Evolutionary conservation across 53 echinoderm and acorn worm genomes (phyloP), one percentile per base, ranked within the genome.

Genomic region (Temnopleurus reevesii): DNA sequence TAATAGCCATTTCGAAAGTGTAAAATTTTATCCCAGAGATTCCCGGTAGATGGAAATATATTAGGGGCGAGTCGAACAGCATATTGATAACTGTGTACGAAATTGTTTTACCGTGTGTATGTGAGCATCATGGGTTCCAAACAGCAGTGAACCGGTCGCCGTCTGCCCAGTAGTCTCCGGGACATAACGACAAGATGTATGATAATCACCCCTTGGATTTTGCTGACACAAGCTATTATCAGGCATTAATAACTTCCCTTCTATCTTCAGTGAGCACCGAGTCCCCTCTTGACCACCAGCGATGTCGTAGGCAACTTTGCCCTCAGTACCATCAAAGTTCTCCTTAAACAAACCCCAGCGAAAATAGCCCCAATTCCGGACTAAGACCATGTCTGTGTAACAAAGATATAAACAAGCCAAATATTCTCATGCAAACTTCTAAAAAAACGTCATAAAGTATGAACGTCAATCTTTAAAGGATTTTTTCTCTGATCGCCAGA

Each of bases 331-430:
- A 15, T 61, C 64, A 27, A 41, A 86, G 45, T 86, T 46, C 53
- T 87, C 88, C 33, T 87, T 55, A 71, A 87, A 87, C 76, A 87
- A 35, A 1, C 88, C 88, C 88, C 88, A 87, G 5, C 88, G 88
- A 4, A 25, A 53, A 12, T 66, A 66, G 1, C 31, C 88, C 86
- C 76, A 87, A 33, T 1, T 65, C 3, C 71, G 65, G 1, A 87
- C 88, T 1, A 87, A 23, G n/a, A 87, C 76, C 1, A 8, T 66
- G 9, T 87, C 88, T 87, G 53, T 45, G 8, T 26, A 59, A n/a
- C n/a, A n/a, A n/a, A n/a, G n/a, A n/a, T n/a, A n/a, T n/a, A n/a
- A n/a, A n/a, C n/a, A n/a, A n/a, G n/a, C n/a, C n/a, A n/a, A n/a
- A n/a, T n/a, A n/a, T n/a, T n/a, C n/a, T n/a, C n/a, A n/a, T n/a